A percentile compares a stretch with the other conserved stretches of the same genome.
phyloP scores from a whole-genome alignment of 2,888 invertebrate genomes.

The Agrochola lychnidis region DNA sequence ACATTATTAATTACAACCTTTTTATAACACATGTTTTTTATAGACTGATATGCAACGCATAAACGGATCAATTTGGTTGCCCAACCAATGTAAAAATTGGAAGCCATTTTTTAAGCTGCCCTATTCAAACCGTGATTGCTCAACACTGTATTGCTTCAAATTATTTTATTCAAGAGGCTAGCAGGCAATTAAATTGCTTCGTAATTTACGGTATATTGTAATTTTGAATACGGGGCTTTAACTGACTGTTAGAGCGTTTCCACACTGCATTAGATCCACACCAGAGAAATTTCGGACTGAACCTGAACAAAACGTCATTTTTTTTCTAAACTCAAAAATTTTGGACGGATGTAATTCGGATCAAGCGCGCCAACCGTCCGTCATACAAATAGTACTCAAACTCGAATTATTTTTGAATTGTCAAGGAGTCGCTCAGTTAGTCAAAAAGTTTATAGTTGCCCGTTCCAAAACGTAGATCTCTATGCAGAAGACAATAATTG shows the following conservation, averaged over 20 bases:
- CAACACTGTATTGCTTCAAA: background rate
- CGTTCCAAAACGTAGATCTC: no score
- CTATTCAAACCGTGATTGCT: background rate
- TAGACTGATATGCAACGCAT: background rate
- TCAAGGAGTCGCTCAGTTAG: no score
- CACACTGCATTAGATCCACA: background rate
- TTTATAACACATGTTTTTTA: background rate
- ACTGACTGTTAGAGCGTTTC: background rate
- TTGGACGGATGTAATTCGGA: no score
- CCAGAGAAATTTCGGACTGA: background rate
- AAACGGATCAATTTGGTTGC: background rate
- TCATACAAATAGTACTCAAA: background rate
- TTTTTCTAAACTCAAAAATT: background rate
- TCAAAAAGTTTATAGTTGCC: no score
- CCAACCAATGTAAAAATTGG: background rate
- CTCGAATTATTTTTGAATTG: no score
- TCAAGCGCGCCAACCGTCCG: no score
- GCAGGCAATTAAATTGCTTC: background rate
- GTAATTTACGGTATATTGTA: background rate
- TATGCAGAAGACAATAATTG: no score
- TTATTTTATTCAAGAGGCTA: background rate
- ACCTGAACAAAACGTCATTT: background rate
- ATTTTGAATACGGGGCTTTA: background rate
- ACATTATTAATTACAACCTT: background rate
- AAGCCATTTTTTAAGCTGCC: background rate